A percentile compares a stretch with the other conserved stretches of the same genome.
These are phyloP conservation scores for Podarcis muralis DNA, from an alignment of 2,113 vertebrate species.

Conservation along the genomic window DNA sequence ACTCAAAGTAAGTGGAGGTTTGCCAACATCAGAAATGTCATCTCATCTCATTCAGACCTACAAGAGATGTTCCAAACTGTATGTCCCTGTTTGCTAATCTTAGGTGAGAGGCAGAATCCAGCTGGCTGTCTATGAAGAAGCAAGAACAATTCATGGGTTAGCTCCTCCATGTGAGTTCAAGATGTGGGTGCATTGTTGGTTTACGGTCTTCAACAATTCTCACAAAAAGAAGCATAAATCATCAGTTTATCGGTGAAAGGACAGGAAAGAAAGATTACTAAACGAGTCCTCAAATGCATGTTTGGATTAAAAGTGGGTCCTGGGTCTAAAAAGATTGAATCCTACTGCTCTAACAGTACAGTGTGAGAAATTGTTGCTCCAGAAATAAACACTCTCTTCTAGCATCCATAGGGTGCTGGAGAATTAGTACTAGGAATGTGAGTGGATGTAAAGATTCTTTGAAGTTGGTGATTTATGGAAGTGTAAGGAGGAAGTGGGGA, in stretches of 20 bases:
- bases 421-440: neutral
- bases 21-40: neutral
- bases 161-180: neutral
- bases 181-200: neutral
- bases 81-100: no score
- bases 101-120: no score
- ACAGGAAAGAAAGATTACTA: neutral
- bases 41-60: neutral
- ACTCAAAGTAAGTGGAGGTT: neutral
- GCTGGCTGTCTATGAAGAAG: neutral
- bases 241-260: neutral
- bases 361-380: neutral
- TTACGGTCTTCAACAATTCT: neutral
- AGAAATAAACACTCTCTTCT: neutral
- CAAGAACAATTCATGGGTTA: neutral
- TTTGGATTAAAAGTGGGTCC: no score
- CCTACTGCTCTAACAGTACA: neutral
- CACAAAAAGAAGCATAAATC: neutral
- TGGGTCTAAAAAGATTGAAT: no score
- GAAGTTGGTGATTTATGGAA: neutral
- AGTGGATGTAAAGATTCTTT: neutral
- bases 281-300: no score
- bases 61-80: no score
- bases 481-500: neutral
- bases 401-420: neutral